Conservation (phyloP, 2,797 vertebrate species). For the Leucoraja ocellata region DNA sequence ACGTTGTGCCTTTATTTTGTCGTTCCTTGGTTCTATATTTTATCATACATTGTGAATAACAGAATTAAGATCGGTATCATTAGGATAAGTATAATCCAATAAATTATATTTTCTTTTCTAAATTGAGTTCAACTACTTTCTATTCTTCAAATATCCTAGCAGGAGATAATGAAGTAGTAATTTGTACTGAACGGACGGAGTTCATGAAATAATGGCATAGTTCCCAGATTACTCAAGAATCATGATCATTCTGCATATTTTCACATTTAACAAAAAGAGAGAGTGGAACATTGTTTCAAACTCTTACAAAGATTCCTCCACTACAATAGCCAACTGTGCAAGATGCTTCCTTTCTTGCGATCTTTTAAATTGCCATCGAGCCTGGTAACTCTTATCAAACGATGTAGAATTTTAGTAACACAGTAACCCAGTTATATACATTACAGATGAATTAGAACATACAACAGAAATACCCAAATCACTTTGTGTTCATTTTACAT, state of each 20-base stretch:
- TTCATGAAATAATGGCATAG: background rate
- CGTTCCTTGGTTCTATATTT: too few species aligned
- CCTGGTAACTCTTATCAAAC: background rate
- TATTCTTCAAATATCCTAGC: background rate
- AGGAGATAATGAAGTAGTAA: background rate
- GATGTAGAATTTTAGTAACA: background rate
- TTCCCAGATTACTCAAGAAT: background rate
- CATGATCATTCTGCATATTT: background rate
- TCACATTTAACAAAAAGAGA: background rate
- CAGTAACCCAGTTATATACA: background rate
- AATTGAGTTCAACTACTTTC: background rate
- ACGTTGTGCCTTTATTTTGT: too few species aligned
- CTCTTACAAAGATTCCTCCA: background rate
- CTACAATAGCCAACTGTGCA: background rate
- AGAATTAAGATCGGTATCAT: background rate
- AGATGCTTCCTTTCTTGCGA: background rate
- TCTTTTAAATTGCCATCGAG: background rate
- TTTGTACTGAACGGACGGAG: background rate
- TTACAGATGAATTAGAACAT: background rate
- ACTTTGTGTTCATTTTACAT: background rate
- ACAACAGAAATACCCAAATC: background rate
- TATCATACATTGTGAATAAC: background rate
- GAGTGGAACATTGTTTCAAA: background rate
- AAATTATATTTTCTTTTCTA: background rate
- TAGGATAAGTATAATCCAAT: background rate